Percentiles rank a stretch among this genome's conserved stretches.
Evolutionary conservation across 2,113 vertebrate species (phyloP).

Genomic region (Paedocypris sp.): DNA sequence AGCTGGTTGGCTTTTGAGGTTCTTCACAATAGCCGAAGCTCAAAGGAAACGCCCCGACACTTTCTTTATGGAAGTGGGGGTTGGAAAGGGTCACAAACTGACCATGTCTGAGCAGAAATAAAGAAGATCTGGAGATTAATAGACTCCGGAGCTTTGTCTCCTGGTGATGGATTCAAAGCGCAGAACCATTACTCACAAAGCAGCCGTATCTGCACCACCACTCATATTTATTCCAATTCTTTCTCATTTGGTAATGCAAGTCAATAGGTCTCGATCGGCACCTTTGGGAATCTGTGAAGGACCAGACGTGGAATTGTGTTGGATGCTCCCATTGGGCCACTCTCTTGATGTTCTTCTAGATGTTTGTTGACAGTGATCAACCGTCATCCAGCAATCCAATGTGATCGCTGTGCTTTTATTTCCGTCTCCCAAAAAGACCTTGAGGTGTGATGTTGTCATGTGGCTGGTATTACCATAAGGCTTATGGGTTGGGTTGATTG

Average conservation of each 20-base stretch:
- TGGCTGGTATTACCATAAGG: slow-evolving; percentile 17
- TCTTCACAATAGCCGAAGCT: not conserved
- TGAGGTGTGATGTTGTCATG: not conserved
- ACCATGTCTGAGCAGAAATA: not conserved
- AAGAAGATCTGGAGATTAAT: slow-evolving; percentile 29
- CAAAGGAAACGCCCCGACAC: slow-evolving; percentile 7
- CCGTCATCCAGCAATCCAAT: no score
- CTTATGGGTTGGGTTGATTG: not conserved
- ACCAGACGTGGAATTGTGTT: no score
- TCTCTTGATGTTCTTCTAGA: no score
- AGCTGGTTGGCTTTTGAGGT: no score
- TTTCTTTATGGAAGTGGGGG: not conserved
- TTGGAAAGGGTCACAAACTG: slow-evolving; percentile 22
- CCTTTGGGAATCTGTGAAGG: no score
- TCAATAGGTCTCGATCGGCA: no score
- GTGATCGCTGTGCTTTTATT: not conserved
- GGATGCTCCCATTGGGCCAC: no score
- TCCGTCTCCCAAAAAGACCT: not conserved
- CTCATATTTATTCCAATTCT: no score
- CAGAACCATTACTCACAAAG: not conserved
- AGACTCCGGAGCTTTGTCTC: slow-evolving; percentile 7
- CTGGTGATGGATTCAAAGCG: not conserved
- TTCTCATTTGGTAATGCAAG: no score
- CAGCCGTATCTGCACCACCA: not conserved
- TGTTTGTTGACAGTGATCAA: no score